Evolutionary conservation across 2,888 invertebrate species (phyloP).

Genomic region (Drosophila dives): DNA sequence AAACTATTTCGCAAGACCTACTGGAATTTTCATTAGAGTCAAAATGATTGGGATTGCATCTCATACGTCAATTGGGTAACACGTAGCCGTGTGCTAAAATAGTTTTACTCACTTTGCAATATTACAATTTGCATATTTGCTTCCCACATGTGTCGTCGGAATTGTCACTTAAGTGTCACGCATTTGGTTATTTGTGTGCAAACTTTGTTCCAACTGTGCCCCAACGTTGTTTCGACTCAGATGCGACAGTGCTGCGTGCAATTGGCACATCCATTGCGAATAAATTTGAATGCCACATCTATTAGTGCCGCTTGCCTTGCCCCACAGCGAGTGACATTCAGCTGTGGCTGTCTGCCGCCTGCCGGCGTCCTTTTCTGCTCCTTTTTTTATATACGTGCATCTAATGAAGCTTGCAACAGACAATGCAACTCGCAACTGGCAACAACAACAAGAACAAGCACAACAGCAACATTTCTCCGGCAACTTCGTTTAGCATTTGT

Average conservation of each 20-base stretch:
- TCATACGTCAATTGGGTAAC: conserved; percentile 20
- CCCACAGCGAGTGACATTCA: conserved; percentile 11
- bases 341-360: conserved; percentile 8
- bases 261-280: conserved; percentile 46
- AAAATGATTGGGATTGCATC: neutral
- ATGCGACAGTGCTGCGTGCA: conserved; percentile 7
- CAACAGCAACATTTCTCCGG: conserved; percentile 40
- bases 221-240: neutral
- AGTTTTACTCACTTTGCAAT: conserved; percentile 4
- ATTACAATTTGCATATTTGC: conserved; percentile 31
- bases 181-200: conserved; percentile 18
- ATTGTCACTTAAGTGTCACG: conserved; percentile 58
- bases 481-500: conserved; percentile 57
- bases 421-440: conserved; percentile 35
- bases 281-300: conserved; percentile 63
- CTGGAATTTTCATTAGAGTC: neutral
- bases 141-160: conserved; percentile 46
- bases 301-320: conserved; percentile 37
- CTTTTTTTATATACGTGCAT: conserved; percentile 31
- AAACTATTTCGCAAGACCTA: neutral
- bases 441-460: conserved; percentile 25
- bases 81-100: conserved; percentile 5
- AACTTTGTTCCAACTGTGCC: conserved; percentile 15
- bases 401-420: conserved; percentile 69
- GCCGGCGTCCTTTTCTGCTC: neutral